phyloP scores from a whole-genome alignment of 2,113 vertebrate species.

The Sander vitreus region DNA sequence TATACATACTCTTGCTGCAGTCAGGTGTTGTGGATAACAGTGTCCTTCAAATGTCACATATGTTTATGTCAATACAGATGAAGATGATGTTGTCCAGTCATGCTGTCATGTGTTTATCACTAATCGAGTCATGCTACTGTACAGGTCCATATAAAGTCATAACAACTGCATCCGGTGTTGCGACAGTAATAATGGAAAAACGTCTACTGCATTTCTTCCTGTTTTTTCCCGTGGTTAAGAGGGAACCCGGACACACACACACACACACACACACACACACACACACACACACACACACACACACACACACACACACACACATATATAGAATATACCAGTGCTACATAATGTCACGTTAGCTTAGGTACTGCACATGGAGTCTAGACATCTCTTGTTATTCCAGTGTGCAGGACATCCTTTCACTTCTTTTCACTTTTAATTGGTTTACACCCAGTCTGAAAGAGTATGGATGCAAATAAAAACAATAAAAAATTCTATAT shows the following conservation, averaged over 20 bases:
- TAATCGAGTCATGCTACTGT: conserved; percentile 31
- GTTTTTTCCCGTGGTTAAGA: conserved; percentile 41
- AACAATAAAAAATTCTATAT: background rate
- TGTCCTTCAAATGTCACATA: background rate
- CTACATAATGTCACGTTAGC: background rate
- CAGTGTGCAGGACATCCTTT: background rate
- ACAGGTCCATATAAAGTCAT: conserved; percentile 45
- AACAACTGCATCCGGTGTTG: conserved; percentile 40
- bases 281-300: background rate
- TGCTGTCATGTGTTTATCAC: conserved; percentile 42
- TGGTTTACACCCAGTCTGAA: background rate
- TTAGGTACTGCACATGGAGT: background rate
- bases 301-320: conserved; percentile 2
- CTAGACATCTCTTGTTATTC: background rate
- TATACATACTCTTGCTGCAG: background rate
- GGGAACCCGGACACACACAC: conserved; percentile 19
- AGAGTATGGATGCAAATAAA: background rate
- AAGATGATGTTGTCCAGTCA: conserved; percentile 29
- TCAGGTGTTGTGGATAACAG: conserved; percentile 21
- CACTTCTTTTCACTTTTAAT: background rate
- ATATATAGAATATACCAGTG: background rate
- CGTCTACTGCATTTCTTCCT: conserved; percentile 42
- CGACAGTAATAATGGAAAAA: conserved; percentile 51
- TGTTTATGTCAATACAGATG: background rate
- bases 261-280: conserved; percentile 7